Evolutionary conservation across 2,113 vertebrate genomes (phyloP), one percentile per base, ranked within the genome.

Genomic region (Sprattus sprattus): DNA sequence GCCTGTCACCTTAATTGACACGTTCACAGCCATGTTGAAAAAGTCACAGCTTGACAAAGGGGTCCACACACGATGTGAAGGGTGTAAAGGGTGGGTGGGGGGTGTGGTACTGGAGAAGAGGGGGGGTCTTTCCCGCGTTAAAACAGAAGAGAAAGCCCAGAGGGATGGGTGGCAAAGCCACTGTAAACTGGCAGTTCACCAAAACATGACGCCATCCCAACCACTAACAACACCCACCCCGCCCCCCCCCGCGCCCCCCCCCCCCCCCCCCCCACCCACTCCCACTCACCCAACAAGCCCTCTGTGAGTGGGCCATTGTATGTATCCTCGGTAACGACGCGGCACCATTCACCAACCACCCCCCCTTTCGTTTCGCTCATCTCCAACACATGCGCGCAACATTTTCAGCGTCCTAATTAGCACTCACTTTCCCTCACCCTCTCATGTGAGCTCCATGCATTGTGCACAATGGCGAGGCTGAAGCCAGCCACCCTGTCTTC

Each of bases 171-270:
- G 86, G 88, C 86, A 88, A 91, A 94, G 94, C 88, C 88, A 93
- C 90, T 90, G 85, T 85, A 92, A 90, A 86, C 88, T 92, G 93
- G 92, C 88, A 87, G 13, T 87, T n/a, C 88, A 93, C 95, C 95
- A 96, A 78, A 95, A 92, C 81, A 93, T 93, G 93, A 95, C 93
- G 91, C 94, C 94, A 78, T 78, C 32, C 71, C 32, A 32, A 78
- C 28, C 71, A 32, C 32, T 9, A 75, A 5, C 67, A 10, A n/a
- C n/a, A n/a, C n/a, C 67, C 28, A 8, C 25, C 25, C 25, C 9
- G n/a, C 6, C 67, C 9, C 28, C 2, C 32, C 11, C 71, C 60
- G 7, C 60, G 1, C 60, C 20, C 60, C 67, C 28, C 25, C 25
- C 67, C 28, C 25, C 25, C 25, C 25, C 9, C 64, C 6, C 67